Evolutionary conservation across 2,888 invertebrate genomes (phyloP).

Genomic region (Phragmatobia fuliginosa): DNA sequence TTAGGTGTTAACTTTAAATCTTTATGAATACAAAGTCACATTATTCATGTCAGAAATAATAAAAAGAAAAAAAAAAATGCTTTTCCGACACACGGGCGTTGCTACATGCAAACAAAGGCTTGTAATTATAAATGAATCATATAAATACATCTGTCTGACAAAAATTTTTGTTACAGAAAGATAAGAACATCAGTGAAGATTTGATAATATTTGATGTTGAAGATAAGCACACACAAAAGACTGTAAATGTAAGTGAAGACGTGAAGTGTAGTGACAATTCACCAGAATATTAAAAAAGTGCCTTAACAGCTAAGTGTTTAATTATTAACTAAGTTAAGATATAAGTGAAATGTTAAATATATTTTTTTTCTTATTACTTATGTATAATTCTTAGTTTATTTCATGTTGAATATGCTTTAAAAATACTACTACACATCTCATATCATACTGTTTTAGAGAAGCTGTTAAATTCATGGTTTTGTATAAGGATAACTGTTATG

Average conservation of each 20-base stretch:
- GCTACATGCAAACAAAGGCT: background rate
- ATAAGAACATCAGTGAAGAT: conserved; percentile 67
- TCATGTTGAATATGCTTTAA: conserved; percentile 22
- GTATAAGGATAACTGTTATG: background rate
- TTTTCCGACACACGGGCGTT: no score
- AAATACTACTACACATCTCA: no score
- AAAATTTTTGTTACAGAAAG: conserved; percentile 64
- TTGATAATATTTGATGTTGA: conserved; percentile 80
- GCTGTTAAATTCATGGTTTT: background rate
- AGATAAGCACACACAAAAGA: conserved; percentile 68
- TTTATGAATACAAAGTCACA: no score
- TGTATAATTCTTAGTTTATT: conserved; percentile 36
- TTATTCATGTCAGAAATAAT: no score
- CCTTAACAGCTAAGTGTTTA: conserved; percentile 63
- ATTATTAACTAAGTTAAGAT: conserved; percentile 68
- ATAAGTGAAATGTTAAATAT: conserved; percentile 34
- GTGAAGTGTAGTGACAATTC: conserved; percentile 76
- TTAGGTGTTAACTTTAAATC: no score
- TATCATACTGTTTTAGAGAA: no score
- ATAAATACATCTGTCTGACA: no score
- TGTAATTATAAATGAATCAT: no score
- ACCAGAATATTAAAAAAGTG: conserved; percentile 78
- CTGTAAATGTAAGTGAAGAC: conserved; percentile 68
- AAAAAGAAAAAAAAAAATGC: no score
- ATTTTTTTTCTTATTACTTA: conserved; percentile 44